A percentile compares a stretch with the other conserved stretches of the same genome.
Evolutionary conservation across 2,888 invertebrate genomes (phyloP).

Genomic region (Rhagophthalmus giganteus): DNA sequence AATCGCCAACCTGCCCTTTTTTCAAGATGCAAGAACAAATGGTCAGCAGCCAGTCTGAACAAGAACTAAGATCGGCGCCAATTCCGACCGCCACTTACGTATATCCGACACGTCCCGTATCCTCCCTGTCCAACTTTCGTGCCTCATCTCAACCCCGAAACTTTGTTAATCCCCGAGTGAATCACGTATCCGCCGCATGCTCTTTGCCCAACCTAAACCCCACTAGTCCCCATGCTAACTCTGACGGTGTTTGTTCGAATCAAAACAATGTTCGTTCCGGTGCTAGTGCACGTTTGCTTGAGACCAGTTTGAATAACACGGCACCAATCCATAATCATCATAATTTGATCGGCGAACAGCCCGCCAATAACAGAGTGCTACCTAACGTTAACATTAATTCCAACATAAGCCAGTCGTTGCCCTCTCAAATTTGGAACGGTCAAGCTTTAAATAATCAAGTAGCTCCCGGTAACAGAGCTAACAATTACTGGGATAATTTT

Average conservation of each 20-base stretch:
- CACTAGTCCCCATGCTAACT: conserved; percentile 40
- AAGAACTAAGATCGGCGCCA: conserved; percentile 8
- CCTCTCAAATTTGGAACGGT: conserved; percentile 51
- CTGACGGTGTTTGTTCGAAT: conserved; percentile 41
- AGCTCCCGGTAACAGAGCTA: conserved; percentile 85
- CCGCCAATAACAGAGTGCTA: conserved; percentile 44
- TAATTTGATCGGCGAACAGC: conserved; percentile 36
- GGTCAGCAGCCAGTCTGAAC: conserved; percentile 15
- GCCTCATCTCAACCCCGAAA: conserved; percentile 24
- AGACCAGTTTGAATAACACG: conserved; percentile 48
- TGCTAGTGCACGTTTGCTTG: conserved; percentile 43
- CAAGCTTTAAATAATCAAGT: conserved; percentile 84
- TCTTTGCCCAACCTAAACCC: conserved; percentile 51
- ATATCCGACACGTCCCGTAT: conserved; percentile 26
- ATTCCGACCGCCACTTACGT: conserved; percentile 12
- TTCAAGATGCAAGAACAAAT: conserved; percentile 41
- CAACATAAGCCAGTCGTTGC: conserved; percentile 48
- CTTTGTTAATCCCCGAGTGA: conserved; percentile 25
- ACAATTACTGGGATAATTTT: conserved; percentile 94
- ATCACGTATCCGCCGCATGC: conserved; percentile 47
- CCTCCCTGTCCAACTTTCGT: conserved; percentile 24
- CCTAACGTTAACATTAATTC: conserved; percentile 47
- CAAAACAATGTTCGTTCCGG: conserved; percentile 41
- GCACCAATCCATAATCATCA: conserved; percentile 34
- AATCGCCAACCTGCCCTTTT: conserved; percentile 1